These are phyloP conservation scores for Rhinichthys osculus DNA, from an alignment of 2,797 vertebrate species.

Conservation along the genomic window DNA sequence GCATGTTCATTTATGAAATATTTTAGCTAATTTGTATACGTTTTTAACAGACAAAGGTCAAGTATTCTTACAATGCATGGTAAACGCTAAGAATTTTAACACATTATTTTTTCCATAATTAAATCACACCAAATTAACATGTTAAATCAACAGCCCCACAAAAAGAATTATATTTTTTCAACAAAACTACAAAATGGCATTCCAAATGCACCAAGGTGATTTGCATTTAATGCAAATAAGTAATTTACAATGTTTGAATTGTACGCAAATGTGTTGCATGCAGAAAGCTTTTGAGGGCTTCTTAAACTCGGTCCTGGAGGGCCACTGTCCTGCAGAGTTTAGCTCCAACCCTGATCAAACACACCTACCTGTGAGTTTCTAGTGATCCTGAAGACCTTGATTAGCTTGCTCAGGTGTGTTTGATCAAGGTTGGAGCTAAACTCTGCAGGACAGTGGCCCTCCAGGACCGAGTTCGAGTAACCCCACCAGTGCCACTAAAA, in stretches of 20 bases:
- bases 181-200: neutral
- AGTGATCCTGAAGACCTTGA: no score
- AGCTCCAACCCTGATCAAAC: no score
- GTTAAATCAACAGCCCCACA: neutral
- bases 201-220: neutral
- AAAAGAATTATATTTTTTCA: neutral
- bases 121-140: neutral
- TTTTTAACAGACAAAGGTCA: neutral
- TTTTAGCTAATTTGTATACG: neutral
- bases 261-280: neutral
- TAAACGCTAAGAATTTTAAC: neutral
- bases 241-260: slow-evolving; percentile 3
- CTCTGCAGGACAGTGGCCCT: no score
- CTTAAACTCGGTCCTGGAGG: no score
- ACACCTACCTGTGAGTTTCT: no score
- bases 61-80: neutral
- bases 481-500: neutral
- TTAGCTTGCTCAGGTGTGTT: no score
- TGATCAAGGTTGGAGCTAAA: no score
- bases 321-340: no score
- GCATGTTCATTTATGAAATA: neutral
- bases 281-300: neutral
- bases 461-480: no score
- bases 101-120: neutral
- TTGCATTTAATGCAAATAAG: slow-evolving; percentile 2